Evolutionary conservation across 2,888 invertebrate species (phyloP).

Genomic region (Tenthredo livida): DNA sequence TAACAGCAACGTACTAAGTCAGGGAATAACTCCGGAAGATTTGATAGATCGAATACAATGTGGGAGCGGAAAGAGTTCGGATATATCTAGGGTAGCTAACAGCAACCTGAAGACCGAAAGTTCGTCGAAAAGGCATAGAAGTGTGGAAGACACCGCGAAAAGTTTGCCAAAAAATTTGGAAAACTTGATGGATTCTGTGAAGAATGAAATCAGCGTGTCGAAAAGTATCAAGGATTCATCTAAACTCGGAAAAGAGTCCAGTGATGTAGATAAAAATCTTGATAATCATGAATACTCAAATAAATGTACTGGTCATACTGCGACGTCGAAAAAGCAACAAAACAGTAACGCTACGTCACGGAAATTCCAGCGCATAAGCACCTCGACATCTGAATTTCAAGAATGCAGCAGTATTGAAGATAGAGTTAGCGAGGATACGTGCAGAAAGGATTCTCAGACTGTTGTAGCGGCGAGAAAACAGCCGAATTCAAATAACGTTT

Average conservation of each 20-base stretch:
- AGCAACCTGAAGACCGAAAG: conserved; percentile 6
- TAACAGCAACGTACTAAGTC: not conserved
- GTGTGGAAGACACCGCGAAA: conserved; percentile 23
- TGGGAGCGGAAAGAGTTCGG: not conserved
- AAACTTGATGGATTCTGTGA: not conserved
- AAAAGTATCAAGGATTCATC: conserved; percentile 19
- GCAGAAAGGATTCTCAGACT: conserved; percentile 62
- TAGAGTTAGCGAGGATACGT: conserved; percentile 44
- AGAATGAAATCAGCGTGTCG: not conserved
- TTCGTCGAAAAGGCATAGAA: conserved; percentile 30
- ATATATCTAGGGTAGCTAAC: not conserved
- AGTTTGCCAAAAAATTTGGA: conserved; percentile 20
- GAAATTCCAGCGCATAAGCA: conserved; percentile 12
- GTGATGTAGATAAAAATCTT: conserved; percentile 21
- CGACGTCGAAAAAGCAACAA: conserved; percentile 12
- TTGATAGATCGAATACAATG: conserved; percentile 30
- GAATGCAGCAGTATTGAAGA: not conserved
- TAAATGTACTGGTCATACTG: conserved; percentile 24
- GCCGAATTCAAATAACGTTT: conserved; percentile 53
- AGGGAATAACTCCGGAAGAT: not conserved
- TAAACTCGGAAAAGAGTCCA: not conserved
- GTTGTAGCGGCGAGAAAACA: conserved; percentile 60
- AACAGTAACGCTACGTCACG: conserved; percentile 17
- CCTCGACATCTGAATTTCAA: conserved; percentile 32
- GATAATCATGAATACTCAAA: conserved; percentile 18